phyloP scores from a whole-genome alignment of 1,140 invertebrate genomes.

The Hyposmocoma kahamanoa region DNA sequence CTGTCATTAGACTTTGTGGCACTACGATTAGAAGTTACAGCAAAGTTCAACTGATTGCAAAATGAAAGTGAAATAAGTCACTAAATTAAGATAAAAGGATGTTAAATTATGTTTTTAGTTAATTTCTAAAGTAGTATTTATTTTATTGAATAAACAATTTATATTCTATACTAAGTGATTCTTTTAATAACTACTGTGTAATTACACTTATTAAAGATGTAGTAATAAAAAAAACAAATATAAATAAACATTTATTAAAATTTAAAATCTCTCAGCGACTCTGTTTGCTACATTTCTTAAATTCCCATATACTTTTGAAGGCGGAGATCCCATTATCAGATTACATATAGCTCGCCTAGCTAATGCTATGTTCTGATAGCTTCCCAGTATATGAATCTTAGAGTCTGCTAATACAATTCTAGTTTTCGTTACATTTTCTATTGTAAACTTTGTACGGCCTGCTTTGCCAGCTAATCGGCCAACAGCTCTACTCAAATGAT shows the following conservation, averaged over 20 bases:
- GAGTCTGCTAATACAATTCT: slow-evolving; percentile 97
- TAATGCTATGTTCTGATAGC: slow-evolving; percentile 97
- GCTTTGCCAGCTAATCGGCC: slow-evolving; percentile 97
- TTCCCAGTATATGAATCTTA: slow-evolving; percentile 98
- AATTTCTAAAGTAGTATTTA: too few species aligned
- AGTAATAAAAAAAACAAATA: slow-evolving; percentile 15
- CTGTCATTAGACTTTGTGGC: too few species aligned
- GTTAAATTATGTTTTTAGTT: too few species aligned
- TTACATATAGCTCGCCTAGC: slow-evolving; percentile 98
- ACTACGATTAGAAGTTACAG: too few species aligned
- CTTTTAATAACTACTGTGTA: too few species aligned
- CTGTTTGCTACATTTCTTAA: slow-evolving; percentile 88
- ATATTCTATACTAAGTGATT: too few species aligned
- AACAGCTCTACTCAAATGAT: slow-evolving; percentile 96
- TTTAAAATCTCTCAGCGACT: slow-evolving; percentile 86
- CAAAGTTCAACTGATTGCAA: too few species aligned
- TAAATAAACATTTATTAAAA: slow-evolving; percentile 47
- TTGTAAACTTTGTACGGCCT: slow-evolving; percentile 97
- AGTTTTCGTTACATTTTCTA: slow-evolving; percentile 99
- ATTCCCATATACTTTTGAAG: slow-evolving; percentile 97
- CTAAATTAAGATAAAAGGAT: too few species aligned
- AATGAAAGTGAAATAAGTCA: too few species aligned
- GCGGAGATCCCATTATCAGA: slow-evolving; percentile 96
- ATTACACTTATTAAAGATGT: too few species aligned
- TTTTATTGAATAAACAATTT: too few species aligned